Evolutionary conservation across 2,888 invertebrate species (phyloP), one percentile per base, ranked within the genome.

Genomic region (Spialia ferax): DNA sequence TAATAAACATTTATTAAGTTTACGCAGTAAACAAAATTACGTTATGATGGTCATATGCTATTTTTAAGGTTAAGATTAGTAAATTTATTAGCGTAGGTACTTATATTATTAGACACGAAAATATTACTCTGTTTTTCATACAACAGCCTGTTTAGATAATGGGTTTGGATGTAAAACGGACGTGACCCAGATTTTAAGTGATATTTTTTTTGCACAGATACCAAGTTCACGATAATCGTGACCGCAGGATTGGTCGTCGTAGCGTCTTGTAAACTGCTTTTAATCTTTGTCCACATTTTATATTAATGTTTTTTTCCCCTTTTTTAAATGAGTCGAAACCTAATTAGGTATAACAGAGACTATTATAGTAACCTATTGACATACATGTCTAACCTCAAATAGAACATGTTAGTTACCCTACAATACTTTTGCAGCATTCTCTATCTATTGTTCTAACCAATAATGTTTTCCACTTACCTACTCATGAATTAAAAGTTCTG

Each of bases 161-260:
- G 26, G 29, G 38, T 38, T 35, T 26, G 59, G 56, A 52, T 52
- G 57, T 65, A 26, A 54, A 65, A n/a, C 38, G 65, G 18, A 54
- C 65, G 66, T 67, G 66, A 67, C 66, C 68, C 45, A 62, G 15
- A 57, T 56, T 42, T 50, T 45, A 56, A 23, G 18, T 62, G 48
- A 26, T 45, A 61, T 26, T 67, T 62, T 26, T 61, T 68, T 68
- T 68, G 61, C 55, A 35, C 55, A 61, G 69, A 69, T 70, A 60
- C 35, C 32, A 65, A 20, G 29, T 69, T 68, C 70, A 72, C 70
- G 70, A 68, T 45, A 23, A 35, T 70, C 69, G 69, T 70, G 69
- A 62, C 29, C 62, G 23, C 20, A 29, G 35, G 56, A 62, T 67
- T 62, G 48, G 61, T 48, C 29, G 50, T 64, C 48, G 32, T 13